phyloP scores from a whole-genome alignment of 92 coral and sea anemone species.

The Metridium senile region DNA sequence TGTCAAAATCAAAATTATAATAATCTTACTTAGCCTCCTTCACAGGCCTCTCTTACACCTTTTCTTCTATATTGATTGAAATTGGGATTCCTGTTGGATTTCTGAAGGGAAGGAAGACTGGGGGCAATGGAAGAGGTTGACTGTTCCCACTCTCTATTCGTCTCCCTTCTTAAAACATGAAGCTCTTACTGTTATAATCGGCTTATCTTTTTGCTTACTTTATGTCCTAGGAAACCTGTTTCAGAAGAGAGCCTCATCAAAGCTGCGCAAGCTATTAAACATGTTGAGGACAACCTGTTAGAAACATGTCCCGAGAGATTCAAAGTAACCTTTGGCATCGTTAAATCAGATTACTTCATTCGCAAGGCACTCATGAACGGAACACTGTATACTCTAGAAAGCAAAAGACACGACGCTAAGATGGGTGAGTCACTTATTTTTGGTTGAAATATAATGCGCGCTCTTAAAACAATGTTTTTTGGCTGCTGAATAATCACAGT shows the following conservation, averaged over 20 bases:
- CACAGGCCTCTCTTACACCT: neutral
- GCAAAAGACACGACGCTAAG: neutral
- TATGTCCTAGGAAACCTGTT: conserved; percentile 39
- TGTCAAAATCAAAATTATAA: neutral
- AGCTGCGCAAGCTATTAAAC: conserved; percentile 38
- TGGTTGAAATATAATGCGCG: neutral
- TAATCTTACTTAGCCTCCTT: neutral
- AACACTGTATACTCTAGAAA: neutral
- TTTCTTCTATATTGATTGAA: neutral
- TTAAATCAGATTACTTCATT: conserved; percentile 58
- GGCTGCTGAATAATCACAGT: neutral
- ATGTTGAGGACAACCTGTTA: conserved; percentile 44
- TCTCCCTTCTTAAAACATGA: neutral
- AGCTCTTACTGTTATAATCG: too few relatives aligned
- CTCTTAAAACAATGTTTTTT: neutral
- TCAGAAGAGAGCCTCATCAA: conserved; percentile 31
- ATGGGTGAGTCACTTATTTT: neutral
- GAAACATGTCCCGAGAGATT: conserved; percentile 46
- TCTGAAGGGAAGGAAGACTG: too few relatives aligned
- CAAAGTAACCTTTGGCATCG: conserved; percentile 51
- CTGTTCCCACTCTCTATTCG: neutral
- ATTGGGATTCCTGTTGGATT: neutral
- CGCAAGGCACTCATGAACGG: conserved; percentile 45
- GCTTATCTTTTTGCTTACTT: too few relatives aligned
- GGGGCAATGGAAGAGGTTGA: too few relatives aligned